Evolutionary conservation across 1,140 invertebrate genomes (phyloP).

Genomic region (Zaprionus taronus): DNA sequence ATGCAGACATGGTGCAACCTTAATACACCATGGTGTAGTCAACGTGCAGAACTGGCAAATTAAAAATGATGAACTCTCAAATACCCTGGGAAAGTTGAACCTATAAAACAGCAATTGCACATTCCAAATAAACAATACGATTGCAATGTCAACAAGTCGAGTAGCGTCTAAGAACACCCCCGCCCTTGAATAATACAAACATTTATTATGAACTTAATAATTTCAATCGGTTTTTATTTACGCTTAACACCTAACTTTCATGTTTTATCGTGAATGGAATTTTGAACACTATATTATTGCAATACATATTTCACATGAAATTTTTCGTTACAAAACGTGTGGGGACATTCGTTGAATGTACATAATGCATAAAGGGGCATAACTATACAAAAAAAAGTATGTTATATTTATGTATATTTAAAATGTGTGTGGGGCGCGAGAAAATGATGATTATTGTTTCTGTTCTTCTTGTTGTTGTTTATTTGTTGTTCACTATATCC

Average conservation of each 20-base stretch:
- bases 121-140: neutral
- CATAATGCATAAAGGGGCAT: slow-evolving; percentile 41
- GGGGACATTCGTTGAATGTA: slow-evolving; percentile 72
- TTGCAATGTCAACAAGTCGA: neutral
- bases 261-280: slow-evolving; percentile 63
- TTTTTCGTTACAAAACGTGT: slow-evolving; percentile 43
- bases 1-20: neutral
- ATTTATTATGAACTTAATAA: neutral
- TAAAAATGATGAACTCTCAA: neutral
- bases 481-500: neutral
- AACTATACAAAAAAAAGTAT: slow-evolving; percentile 71
- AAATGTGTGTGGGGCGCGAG: slow-evolving; percentile 25
- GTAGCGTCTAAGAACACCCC: neutral
- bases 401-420: slow-evolving; percentile 24
- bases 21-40: neutral
- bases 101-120: neutral
- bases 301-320: slow-evolving; percentile 55
- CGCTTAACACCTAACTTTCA: slow-evolving; percentile 67
- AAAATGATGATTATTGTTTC: slow-evolving; percentile 56
- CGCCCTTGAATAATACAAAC: neutral
- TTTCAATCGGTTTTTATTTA: slow-evolving; percentile 38
- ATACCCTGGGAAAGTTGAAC: neutral
- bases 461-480: slow-evolving; percentile 5
- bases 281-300: slow-evolving; percentile 51
- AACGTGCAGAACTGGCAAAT: neutral